phyloP scores from a whole-genome alignment of 2,888 invertebrate species.

The Odontocolon sp. region DNA sequence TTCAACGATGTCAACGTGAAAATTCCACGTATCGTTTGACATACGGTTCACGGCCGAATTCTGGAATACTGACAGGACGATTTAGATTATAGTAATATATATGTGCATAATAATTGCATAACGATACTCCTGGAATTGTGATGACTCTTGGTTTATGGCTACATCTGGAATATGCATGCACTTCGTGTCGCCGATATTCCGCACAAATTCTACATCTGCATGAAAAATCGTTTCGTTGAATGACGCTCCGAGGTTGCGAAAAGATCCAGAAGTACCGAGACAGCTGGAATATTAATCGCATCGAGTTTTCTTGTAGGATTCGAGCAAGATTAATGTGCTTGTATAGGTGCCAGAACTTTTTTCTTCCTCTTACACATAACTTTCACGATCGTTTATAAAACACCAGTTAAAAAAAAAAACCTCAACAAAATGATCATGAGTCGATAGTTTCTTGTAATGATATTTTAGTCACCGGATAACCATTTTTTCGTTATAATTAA shows the following conservation, averaged over 20 bases:
- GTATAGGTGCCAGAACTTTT: background rate
- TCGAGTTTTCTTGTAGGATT: slow-evolving; percentile 20
- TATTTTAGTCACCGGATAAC: background rate
- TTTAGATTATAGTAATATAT: too few relatives aligned
- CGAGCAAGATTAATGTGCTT: slow-evolving; percentile 19
- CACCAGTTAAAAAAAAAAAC: background rate
- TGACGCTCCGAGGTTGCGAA: background rate
- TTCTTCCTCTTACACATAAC: background rate
- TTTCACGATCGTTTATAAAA: slow-evolving; percentile 18
- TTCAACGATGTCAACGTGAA: background rate
- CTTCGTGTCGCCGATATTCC: background rate
- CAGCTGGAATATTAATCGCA: slow-evolving; percentile 48
- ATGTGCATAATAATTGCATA: too few relatives aligned
- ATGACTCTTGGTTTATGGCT: slow-evolving; percentile 1
- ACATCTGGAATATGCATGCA: slow-evolving; percentile 5
- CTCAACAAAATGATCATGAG: too few relatives aligned
- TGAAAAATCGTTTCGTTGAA: slow-evolving; percentile 28
- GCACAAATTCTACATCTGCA: background rate
- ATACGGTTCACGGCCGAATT: too few relatives aligned
- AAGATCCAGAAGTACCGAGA: background rate
- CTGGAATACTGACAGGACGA: too few relatives aligned
- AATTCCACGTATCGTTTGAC: too few relatives aligned
- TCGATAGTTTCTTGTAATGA: background rate
- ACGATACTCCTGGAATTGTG: background rate
- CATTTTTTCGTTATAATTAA: too few relatives aligned